These are phyloP conservation scores for Odontomachus brunneus DNA, from an alignment of 1,140 invertebrate species.

Conservation along the genomic window DNA sequence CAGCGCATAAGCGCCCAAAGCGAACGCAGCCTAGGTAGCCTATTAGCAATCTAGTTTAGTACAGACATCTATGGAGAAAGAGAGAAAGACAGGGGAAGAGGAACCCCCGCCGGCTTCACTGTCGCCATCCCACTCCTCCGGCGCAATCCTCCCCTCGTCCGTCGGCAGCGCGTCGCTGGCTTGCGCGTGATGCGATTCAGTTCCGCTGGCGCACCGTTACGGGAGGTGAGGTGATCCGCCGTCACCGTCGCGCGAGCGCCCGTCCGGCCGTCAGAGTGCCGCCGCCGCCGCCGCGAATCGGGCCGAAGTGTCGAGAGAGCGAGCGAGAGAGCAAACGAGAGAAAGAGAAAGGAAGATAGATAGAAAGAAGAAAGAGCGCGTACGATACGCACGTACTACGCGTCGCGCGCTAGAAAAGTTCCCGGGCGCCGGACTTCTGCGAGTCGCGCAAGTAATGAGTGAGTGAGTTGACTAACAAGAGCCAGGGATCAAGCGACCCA, in stretches of 20 bases:
- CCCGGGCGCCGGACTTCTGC: too few relatives aligned
- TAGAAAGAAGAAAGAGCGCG: too few relatives aligned
- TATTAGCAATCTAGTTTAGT: too few relatives aligned
- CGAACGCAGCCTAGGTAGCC: too few relatives aligned
- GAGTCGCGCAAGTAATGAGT: conserved; percentile 25
- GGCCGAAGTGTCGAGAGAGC: too few relatives aligned
- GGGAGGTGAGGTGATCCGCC: conserved; percentile 39
- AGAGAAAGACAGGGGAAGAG: neutral
- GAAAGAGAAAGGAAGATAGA: too few relatives aligned
- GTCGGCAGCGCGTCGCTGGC: neutral
- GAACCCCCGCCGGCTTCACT: neutral
- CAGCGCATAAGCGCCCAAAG: too few relatives aligned
- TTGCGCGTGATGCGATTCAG: conserved; percentile 62
- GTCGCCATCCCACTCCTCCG: neutral
- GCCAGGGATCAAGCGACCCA: neutral
- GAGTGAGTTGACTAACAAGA: neutral
- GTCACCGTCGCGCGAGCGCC: conserved; percentile 1
- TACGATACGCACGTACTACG: too few relatives aligned
- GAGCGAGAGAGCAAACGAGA: too few relatives aligned
- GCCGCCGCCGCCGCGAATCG: neutral
- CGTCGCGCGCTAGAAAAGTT: too few relatives aligned
- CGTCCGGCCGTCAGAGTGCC: neutral
- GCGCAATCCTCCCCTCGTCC: neutral
- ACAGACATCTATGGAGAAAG: too few relatives aligned
- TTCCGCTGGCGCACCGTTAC: conserved; percentile 60